phyloP scores from a whole-genome alignment of 2,888 invertebrate species.

The Tubiluchus corallicola region DNA sequence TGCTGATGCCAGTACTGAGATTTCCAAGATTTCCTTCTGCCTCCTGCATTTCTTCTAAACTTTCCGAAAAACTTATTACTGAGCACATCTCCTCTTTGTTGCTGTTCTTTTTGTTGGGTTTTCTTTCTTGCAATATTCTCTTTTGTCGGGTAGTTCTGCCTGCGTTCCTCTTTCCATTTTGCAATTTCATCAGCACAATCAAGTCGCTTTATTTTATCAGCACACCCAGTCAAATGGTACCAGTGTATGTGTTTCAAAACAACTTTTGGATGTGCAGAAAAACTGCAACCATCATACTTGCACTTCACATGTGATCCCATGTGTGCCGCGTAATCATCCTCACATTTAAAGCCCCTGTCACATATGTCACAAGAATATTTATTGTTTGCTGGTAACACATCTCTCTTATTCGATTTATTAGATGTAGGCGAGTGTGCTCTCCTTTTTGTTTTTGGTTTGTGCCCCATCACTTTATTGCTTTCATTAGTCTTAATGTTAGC shows the following conservation, averaged over 20 bases:
- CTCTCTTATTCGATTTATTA: too few species aligned
- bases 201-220: constrained; percentile 50
- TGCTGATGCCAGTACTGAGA: constrained; percentile 9
- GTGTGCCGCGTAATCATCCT: constrained; percentile 44
- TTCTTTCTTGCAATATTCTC: constrained; percentile 43
- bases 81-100: constrained; percentile 47
- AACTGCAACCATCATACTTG: constrained; percentile 47
- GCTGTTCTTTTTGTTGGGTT: constrained; percentile 43
- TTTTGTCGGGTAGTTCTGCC: constrained; percentile 52
- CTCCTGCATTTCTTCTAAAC: constrained; percentile 12
- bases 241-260: constrained; percentile 53
- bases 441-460: too few species aligned
- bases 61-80: too few species aligned
- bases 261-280: constrained; percentile 54
- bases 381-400: too few species aligned
- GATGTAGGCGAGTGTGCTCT: too few species aligned
- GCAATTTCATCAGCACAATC: constrained; percentile 60
- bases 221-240: constrained; percentile 66
- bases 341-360: constrained; percentile 47
- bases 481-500: too few species aligned
- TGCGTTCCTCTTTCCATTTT: constrained; percentile 65
- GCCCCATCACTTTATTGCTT: too few species aligned
- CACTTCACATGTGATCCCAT: constrained; percentile 46
- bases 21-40: constrained; percentile 8
- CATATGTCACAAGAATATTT: constrained; percentile 44